Evolutionary conservation across 2,888 invertebrate species (phyloP).

Genomic region (Perizoma flavofasciatum): DNA sequence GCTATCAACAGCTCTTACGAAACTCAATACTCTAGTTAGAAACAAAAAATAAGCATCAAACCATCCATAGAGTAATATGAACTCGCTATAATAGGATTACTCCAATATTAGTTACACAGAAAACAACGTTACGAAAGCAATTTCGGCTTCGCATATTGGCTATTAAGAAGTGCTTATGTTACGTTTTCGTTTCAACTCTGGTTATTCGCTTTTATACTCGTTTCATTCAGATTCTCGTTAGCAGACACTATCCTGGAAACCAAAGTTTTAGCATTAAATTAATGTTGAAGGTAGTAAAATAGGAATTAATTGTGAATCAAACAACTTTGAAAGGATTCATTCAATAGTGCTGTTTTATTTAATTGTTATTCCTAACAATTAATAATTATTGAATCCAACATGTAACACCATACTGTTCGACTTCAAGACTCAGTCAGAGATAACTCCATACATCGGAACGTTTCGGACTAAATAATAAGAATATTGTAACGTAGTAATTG

Average conservation of each 20-base stretch:
- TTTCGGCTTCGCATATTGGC: conserved; percentile 81
- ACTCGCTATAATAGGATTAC: conserved; percentile 71
- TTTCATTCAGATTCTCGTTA: conserved; percentile 38
- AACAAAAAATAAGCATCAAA: conserved; percentile 45
- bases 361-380: too few relatives aligned
- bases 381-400: too few relatives aligned
- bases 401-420: too few relatives aligned
- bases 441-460: too few relatives aligned
- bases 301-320: neutral
- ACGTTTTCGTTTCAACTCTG: conserved; percentile 43
- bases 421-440: too few relatives aligned
- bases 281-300: conserved; percentile 2
- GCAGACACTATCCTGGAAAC: conserved; percentile 14
- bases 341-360: too few relatives aligned
- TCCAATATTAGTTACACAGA: conserved; percentile 73
- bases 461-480: too few relatives aligned
- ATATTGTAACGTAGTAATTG: too few relatives aligned
- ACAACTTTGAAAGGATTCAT: too few relatives aligned
- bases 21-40: conserved; percentile 36
- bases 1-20: conserved; percentile 4
- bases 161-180: conserved; percentile 67
- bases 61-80: conserved; percentile 52
- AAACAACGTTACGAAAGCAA: conserved; percentile 81
- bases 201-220: conserved; percentile 41
- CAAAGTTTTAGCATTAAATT: conserved; percentile 19